Evolutionary conservation across 2,113 vertebrate species (phyloP).

Genomic region (Nestor notabilis): DNA sequence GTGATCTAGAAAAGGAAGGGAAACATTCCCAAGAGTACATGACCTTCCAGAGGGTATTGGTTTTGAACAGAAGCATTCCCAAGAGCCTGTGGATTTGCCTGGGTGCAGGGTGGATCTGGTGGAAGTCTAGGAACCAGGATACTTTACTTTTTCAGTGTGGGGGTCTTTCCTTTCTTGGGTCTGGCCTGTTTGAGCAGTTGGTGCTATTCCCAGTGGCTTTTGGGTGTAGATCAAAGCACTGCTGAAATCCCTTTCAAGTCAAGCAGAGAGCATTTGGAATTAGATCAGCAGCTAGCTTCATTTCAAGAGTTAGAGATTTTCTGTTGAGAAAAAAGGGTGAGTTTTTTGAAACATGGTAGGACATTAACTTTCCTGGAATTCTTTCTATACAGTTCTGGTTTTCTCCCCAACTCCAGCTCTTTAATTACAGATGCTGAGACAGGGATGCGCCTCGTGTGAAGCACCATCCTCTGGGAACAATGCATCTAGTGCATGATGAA

Average conservation of each 20-base stretch:
- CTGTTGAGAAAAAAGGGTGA: background rate
- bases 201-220: constrained; percentile 59
- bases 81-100: background rate
- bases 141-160: background rate
- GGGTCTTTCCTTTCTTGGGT: constrained; percentile 27
- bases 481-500: background rate
- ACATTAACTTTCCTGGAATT: background rate
- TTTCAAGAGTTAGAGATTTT: constrained; percentile 45
- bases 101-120: background rate
- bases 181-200: constrained; percentile 45
- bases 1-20: background rate
- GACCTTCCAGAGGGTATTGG: background rate
- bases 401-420: background rate
- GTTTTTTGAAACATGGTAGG: background rate
- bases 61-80: background rate
- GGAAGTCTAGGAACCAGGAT: background rate
- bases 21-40: background rate
- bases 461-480: background rate
- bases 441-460: background rate
- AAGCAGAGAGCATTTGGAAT: constrained; percentile 59
- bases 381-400: background rate
- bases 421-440: background rate
- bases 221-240: constrained; percentile 65
- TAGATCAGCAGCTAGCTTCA: constrained; percentile 39
- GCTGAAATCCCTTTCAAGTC: constrained; percentile 64